These are phyloP conservation scores for Pseudopleuronectes americanus DNA, from an alignment of 2,797 vertebrate species.

Conservation along the genomic window DNA sequence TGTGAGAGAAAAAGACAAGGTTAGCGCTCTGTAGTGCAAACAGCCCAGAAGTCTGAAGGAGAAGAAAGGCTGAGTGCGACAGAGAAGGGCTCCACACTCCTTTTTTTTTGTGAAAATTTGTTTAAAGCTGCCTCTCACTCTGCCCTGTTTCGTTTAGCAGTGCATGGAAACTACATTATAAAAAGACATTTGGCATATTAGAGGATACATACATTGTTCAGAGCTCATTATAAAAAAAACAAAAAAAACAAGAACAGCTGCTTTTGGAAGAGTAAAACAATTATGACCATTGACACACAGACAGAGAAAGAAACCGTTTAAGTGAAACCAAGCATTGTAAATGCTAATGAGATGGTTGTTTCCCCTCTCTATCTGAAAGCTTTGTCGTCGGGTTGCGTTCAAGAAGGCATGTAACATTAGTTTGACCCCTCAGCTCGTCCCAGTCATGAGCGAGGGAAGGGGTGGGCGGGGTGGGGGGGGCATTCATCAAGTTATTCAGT, in stretches of 20 bases:
- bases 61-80: conserved; percentile 81
- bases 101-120: conserved; percentile 31
- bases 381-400: conserved; percentile 45
- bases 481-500: conserved; percentile 19
- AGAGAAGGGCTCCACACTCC: conserved; percentile 75
- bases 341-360: conserved; percentile 32
- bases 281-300: conserved; percentile 55
- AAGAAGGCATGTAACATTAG: conserved; percentile 75
- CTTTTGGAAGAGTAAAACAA: conserved; percentile 86
- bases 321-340: conserved; percentile 40
- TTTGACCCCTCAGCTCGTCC: conserved; percentile 20
- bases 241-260: conserved; percentile 86
- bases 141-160: conserved; percentile 86
- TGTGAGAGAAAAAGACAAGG: conserved; percentile 45
- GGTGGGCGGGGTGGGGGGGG: too few species aligned
- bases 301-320: conserved; percentile 49
- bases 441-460: neutral
- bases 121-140: conserved; percentile 91
- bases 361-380: conserved; percentile 40
- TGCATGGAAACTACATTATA: conserved; percentile 90
- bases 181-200: conserved; percentile 91
- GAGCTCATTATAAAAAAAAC: conserved; percentile 86
- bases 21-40: conserved; percentile 77
- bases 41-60: conserved; percentile 73
- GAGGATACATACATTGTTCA: conserved; percentile 92